Conservation (phyloP, 2,113 vertebrate species). For the Edolisoma coerulescens region DNA sequence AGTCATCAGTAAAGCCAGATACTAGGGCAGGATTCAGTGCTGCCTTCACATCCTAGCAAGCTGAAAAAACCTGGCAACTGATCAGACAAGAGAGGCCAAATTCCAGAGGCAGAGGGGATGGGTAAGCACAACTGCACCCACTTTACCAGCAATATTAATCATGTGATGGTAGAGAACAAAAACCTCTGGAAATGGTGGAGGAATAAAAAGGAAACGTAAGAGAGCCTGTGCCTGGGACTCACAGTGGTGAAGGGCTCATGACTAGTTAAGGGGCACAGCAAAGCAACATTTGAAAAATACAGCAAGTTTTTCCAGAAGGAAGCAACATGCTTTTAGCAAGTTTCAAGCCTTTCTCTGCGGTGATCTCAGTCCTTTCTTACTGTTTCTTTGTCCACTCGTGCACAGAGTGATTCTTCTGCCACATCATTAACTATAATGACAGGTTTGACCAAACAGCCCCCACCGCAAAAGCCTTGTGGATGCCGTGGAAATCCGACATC, state of each 20-base stretch:
- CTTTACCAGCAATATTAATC: background rate
- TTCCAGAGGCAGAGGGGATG: background rate
- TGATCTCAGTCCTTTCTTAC: background rate
- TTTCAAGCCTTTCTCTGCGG: background rate
- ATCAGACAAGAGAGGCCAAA: background rate
- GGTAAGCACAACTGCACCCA: background rate
- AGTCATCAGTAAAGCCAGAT: background rate
- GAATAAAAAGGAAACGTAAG: background rate
- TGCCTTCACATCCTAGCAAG: background rate
- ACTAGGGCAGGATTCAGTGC: background rate
- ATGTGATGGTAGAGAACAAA: background rate
- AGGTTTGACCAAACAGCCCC: accelerated
- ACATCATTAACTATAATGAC: background rate
- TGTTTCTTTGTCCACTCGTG: background rate
- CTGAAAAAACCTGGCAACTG: background rate
- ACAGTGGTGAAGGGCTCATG: accelerated
- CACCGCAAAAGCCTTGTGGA: accelerated
- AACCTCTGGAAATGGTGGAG: background rate
- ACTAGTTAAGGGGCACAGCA: background rate
- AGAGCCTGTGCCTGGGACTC: background rate
- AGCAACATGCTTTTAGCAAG: background rate
- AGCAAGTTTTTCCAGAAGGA: background rate
- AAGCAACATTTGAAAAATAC: background rate
- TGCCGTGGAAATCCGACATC: accelerated
- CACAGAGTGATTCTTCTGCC: background rate